Percentiles rank a stretch among this genome's conserved stretches.
These are phyloP conservation scores for Conus canariensis DNA, from an alignment of 2,888 invertebrate genomes.

Conservation along the genomic window DNA sequence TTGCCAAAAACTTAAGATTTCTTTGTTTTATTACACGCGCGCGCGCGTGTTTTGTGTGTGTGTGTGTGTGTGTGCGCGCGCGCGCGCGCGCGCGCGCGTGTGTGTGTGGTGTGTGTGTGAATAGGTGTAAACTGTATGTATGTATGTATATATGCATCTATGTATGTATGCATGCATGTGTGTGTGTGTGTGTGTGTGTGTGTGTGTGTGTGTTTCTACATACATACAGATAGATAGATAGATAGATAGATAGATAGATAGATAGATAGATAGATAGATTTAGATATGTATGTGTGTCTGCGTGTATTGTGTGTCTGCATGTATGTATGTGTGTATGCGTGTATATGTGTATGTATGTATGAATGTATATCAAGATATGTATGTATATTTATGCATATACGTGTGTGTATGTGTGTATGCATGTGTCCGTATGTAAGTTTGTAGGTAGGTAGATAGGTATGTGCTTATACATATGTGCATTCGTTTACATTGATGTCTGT, in stretches of 20 bases:
- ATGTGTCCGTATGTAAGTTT: background rate
- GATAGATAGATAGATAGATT: too few species aligned
- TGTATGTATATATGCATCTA: too few species aligned
- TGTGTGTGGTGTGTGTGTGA: too few species aligned
- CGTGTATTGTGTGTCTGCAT: background rate
- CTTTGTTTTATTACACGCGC: too few species aligned
- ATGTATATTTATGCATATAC: background rate
- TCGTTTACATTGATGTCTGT: too few species aligned
- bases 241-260: background rate
- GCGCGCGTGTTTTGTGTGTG: too few species aligned
- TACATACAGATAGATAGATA: background rate
- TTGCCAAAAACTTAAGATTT: too few species aligned
- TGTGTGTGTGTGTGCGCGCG: too few species aligned
- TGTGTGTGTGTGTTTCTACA: background rate
- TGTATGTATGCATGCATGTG: background rate
- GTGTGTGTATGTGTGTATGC: background rate
- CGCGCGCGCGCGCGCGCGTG: too few species aligned
- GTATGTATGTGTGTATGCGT: background rate
- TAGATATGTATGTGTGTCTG: background rate
- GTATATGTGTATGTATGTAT: background rate
- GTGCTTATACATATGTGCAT: too few species aligned
- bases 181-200: background rate
- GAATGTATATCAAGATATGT: background rate
- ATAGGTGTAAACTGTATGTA: too few species aligned
- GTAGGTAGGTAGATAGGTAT: too few species aligned